Evolutionary conservation across 2,113 vertebrate genomes (phyloP).

Genomic region (Petrocephalus zakoni): DNA sequence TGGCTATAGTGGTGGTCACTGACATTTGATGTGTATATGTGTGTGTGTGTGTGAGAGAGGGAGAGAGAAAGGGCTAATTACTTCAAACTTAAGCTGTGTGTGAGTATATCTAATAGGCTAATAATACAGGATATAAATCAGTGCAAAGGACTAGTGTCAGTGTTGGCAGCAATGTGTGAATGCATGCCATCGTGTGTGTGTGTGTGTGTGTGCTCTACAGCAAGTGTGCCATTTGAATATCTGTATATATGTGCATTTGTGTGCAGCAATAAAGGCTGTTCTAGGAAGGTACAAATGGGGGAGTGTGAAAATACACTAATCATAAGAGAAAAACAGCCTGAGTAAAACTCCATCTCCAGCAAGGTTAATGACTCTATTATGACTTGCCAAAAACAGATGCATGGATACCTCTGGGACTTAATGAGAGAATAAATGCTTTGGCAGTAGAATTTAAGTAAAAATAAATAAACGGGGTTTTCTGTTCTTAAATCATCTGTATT

Average conservation of each 20-base stretch:
- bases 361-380: background rate
- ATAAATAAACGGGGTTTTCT: background rate
- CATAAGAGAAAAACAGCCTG: background rate
- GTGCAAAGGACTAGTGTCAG: background rate
- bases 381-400: background rate
- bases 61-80: background rate
- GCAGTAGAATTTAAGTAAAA: background rate
- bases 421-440: background rate
- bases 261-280: background rate
- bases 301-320: background rate
- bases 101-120: background rate
- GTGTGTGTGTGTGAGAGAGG: background rate
- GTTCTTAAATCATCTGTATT: background rate
- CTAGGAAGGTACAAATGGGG: background rate
- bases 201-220: background rate
- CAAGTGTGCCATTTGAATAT: background rate
- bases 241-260: no score
- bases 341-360: no score
- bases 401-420: background rate
- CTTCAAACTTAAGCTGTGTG: background rate
- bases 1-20: background rate
- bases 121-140: background rate
- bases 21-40: background rate
- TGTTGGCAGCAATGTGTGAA: background rate
- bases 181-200: background rate